phyloP scores from a whole-genome alignment of 2,113 vertebrate species.

The Corythornis madagascariensis region DNA sequence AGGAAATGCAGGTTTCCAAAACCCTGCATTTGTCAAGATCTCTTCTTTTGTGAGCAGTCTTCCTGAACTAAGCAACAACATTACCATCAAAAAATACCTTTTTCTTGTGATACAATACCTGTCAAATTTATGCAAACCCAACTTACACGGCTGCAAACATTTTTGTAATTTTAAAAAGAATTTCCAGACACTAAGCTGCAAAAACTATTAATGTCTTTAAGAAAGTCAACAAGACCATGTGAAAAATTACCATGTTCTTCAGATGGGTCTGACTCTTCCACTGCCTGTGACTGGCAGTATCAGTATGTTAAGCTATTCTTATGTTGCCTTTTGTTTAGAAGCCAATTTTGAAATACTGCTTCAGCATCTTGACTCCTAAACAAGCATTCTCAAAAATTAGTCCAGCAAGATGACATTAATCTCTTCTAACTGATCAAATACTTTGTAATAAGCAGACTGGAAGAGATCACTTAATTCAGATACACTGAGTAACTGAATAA shows the following conservation, averaged over 20 bases:
- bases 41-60: not conserved
- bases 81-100: not conserved
- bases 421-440: constrained; percentile 4
- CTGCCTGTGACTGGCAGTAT: not conserved
- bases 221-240: not conserved
- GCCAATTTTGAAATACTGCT: not conserved
- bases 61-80: not conserved
- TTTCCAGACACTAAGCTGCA: not conserved
- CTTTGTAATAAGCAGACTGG: constrained; percentile 20
- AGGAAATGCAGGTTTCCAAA: not conserved
- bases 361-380: not conserved
- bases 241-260: not conserved
- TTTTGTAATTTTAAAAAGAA: not conserved
- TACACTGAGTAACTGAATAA: constrained; percentile 56
- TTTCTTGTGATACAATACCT: not conserved
- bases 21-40: not conserved
- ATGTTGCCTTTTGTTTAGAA: not conserved
- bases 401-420: not conserved
- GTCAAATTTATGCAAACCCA: not conserved
- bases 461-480: constrained; percentile 57
- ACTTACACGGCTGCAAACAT: not conserved
- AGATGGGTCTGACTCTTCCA: not conserved
- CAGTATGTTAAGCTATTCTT: not conserved
- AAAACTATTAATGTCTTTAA: not conserved
- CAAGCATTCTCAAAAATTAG: not conserved